These are phyloP conservation scores for Anthoscopus minutus DNA, from an alignment of 2,113 vertebrate species.

Conservation along the genomic window DNA sequence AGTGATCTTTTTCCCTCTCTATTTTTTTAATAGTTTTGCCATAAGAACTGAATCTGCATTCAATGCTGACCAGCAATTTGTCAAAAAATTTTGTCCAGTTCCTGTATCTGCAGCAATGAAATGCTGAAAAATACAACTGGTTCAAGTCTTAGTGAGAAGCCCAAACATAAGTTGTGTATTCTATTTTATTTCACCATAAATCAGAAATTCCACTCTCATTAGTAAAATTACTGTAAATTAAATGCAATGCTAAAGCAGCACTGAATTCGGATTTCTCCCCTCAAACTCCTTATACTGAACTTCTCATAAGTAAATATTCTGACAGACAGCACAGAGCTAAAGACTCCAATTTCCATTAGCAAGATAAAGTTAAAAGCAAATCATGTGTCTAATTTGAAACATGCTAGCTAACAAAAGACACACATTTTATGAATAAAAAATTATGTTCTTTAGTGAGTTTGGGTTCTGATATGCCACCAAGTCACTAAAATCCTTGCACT, in stretches of 20 bases:
- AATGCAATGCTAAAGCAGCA: neutral
- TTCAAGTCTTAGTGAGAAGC: neutral
- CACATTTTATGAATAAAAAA: neutral
- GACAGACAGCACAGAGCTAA: neutral
- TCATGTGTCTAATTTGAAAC: neutral
- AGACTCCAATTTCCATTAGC: neutral
- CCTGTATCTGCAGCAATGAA: neutral
- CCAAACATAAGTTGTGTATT: neutral
- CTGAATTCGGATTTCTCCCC: neutral
- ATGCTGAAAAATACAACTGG: neutral
- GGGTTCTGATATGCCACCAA: neutral
- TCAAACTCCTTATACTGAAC: neutral
- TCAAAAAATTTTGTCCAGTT: neutral
- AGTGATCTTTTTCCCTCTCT: neutral
- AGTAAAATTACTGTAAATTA: neutral
- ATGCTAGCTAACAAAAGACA: neutral
- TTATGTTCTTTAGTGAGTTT: neutral
- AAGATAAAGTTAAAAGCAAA: neutral
- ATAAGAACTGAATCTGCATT: neutral
- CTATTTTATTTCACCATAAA: neutral
- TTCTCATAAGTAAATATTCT: neutral
- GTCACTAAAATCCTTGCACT: neutral
- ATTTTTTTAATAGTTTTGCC: neutral
- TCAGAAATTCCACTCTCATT: neutral
- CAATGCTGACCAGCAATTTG: neutral